These are phyloP conservation scores for Todiramphus saurophagus DNA, from an alignment of 2,113 vertebrate genomes.

Conservation along the genomic window DNA sequence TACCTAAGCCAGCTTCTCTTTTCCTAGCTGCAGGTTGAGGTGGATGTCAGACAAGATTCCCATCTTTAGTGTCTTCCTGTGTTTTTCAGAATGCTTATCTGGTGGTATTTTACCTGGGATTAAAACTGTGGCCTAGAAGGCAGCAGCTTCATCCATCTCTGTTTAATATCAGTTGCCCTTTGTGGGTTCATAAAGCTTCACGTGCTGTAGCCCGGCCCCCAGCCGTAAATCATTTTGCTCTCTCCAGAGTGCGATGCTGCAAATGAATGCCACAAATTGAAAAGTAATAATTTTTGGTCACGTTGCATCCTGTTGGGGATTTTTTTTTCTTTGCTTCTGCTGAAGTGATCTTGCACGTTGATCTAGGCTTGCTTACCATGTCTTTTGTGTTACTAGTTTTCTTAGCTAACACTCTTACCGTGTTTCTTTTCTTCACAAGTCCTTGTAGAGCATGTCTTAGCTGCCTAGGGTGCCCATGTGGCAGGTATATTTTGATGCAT, in stretches of 20 bases:
- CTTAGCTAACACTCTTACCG: too few species aligned
- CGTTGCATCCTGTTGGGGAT: background rate
- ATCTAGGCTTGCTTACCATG: background rate
- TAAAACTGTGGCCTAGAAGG: background rate
- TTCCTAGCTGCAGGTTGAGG: background rate
- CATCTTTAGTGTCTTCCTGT: background rate
- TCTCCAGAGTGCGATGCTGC: background rate
- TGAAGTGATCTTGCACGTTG: background rate
- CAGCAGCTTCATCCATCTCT: background rate
- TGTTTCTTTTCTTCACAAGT: background rate
- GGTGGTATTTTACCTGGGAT: background rate
- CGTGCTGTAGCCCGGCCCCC: background rate
- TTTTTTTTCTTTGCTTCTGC: background rate
- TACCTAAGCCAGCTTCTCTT: too few species aligned
- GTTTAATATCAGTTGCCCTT: background rate
- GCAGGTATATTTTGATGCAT: background rate
- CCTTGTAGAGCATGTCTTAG: background rate
- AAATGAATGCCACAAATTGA: background rate
- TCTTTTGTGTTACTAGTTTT: background rate
- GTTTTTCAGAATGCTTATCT: background rate
- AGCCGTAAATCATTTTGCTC: background rate
- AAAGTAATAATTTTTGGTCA: background rate
- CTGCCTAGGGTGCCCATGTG: background rate
- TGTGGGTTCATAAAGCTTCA: background rate
- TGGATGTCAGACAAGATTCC: background rate